A percentile compares a stretch with the other conserved stretches of the same genome.
Conservation (phyloP, 1,140 invertebrate species). For the Heliconius congener region DNA sequence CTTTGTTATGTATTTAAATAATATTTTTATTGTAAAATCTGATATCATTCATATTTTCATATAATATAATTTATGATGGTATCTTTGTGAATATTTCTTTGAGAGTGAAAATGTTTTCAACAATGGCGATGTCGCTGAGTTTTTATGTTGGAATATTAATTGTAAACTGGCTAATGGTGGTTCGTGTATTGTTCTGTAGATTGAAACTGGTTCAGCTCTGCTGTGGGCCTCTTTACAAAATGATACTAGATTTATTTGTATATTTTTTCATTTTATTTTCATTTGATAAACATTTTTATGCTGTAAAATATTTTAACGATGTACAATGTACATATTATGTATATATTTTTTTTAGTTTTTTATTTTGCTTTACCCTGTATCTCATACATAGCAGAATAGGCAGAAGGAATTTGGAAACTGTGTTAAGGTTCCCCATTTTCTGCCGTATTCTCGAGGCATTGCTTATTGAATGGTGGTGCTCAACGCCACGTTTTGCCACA, state of each 20-base stretch:
- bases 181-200: slow-evolving; percentile 11
- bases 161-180: slow-evolving; percentile 9
- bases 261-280: background rate
- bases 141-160: slow-evolving; percentile 15
- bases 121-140: slow-evolving; percentile 2
- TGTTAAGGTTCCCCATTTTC: too few relatives aligned
- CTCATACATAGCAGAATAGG: too few relatives aligned
- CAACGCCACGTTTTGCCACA: too few relatives aligned
- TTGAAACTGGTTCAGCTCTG: background rate
- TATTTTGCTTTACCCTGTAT: too few relatives aligned
- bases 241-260: background rate
- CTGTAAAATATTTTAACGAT: too few relatives aligned
- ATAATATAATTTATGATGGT: slow-evolving; percentile 9
- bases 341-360: too few relatives aligned
- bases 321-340: too few relatives aligned
- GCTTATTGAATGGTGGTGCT: too few relatives aligned
- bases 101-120: slow-evolving; percentile 1
- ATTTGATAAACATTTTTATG: background rate
- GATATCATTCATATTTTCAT: slow-evolving; percentile 7
- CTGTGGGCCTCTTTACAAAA: background rate
- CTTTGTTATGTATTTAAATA: background rate
- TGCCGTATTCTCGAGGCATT: too few relatives aligned
- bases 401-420: too few relatives aligned
- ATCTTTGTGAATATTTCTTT: slow-evolving; percentile 18
- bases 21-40: background rate